Conservation (phyloP, 2,797 vertebrate genomes). For the Alosa sapidissima region DNA sequence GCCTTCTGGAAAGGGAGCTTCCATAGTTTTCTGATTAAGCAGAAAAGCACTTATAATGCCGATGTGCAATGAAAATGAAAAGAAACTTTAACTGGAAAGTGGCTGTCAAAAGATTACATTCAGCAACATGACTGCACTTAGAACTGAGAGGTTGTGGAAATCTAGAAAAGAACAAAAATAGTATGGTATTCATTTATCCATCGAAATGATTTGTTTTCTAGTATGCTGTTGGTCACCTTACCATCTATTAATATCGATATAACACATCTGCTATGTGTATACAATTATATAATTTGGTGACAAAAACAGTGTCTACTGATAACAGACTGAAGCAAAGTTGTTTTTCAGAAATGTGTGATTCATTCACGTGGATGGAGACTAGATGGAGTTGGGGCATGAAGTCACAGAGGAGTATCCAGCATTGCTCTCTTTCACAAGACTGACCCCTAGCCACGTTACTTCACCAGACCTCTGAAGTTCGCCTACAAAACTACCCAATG, state of each 20-base stretch:
- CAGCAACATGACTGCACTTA: background rate
- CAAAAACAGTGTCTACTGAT: too few species aligned
- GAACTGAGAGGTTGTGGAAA: background rate
- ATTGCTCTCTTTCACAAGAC: conserved; percentile 27
- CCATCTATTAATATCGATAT: background rate
- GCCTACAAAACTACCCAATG: too few species aligned
- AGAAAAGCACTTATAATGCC: background rate
- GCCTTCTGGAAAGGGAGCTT: background rate
- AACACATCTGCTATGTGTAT: background rate
- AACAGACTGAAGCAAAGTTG: background rate
- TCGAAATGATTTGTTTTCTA: background rate
- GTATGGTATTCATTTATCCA: background rate
- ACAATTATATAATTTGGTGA: background rate
- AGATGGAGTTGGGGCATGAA: background rate
- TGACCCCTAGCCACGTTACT: conserved; percentile 31
- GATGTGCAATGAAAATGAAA: background rate
- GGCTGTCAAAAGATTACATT: background rate
- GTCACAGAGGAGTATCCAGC: background rate
- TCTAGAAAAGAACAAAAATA: background rate
- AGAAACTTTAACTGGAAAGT: background rate
- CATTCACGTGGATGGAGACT: background rate
- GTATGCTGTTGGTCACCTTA: background rate
- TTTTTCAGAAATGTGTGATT: background rate
- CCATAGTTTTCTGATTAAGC: background rate
- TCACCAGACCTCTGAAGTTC: background rate